Evolutionary conservation across 2,888 invertebrate genomes (phyloP).

Genomic region (Cryptocheilus praepositus): DNA sequence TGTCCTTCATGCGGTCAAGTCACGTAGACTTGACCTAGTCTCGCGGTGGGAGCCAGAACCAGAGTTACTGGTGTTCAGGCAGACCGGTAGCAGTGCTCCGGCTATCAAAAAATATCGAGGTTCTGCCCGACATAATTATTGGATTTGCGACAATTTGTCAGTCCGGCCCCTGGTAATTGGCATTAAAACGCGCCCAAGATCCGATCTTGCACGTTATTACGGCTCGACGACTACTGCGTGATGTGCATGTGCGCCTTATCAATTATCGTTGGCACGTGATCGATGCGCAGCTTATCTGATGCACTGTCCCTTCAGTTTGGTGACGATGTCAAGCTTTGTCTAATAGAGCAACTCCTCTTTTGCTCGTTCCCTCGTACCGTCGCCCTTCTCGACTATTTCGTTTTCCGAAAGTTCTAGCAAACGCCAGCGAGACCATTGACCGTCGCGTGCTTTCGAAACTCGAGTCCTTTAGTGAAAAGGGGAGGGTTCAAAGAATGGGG

Average conservation of each 20-base stretch:
- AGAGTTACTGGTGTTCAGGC: constrained; percentile 53
- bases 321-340: constrained; percentile 3
- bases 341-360: background rate
- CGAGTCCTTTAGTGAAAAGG: background rate
- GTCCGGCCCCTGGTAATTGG: constrained; percentile 58
- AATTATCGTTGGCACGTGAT: constrained; percentile 37
- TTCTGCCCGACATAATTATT: constrained; percentile 44
- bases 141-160: constrained; percentile 66
- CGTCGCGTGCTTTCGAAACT: constrained; percentile 45
- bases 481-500: constrained; percentile 2
- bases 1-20: constrained; percentile 59
- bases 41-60: constrained; percentile 47
- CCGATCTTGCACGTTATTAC: constrained; percentile 55
- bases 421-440: constrained; percentile 29
- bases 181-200: constrained; percentile 67
- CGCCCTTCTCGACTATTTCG: background rate
- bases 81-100: constrained; percentile 25
- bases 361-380: background rate
- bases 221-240: constrained; percentile 17
- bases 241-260: constrained; percentile 43
- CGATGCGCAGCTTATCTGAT: background rate
- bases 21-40: constrained; percentile 59
- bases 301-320: constrained; percentile 2
- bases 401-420: constrained; percentile 19
- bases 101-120: constrained; percentile 54